phyloP scores from a whole-genome alignment of 2,797 vertebrate genomes.

The Protonibea diacanthus region DNA sequence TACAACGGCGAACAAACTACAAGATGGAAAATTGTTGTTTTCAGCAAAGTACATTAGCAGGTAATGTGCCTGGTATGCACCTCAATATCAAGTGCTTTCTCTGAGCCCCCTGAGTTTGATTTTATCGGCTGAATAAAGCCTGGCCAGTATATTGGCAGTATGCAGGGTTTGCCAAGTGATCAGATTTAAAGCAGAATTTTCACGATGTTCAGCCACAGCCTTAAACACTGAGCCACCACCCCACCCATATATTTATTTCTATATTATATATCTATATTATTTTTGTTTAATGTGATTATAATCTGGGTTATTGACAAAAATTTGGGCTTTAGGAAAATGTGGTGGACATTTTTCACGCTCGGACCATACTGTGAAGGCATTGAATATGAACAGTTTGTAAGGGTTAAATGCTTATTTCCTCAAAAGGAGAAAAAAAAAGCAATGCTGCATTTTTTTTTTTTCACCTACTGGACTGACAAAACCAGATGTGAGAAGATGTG shows the following conservation, averaged over 20 bases:
- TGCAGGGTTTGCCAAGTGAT: neutral
- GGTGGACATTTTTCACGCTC: neutral
- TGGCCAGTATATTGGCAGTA: neutral
- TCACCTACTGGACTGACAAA: neutral
- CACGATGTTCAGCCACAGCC: neutral
- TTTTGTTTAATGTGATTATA: neutral
- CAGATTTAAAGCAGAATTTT: neutral
- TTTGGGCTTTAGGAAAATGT: neutral
- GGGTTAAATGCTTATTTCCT: too few relatives aligned
- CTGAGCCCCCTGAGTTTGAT: neutral
- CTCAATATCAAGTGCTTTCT: neutral
- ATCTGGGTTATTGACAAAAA: neutral
- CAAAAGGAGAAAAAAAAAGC: neutral
- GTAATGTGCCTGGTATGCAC: slow-evolving; percentile 15
- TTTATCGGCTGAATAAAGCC: slow-evolving; percentile 30
- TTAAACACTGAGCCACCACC: neutral
- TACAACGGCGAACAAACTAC: slow-evolving; percentile 54
- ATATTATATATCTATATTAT: too few relatives aligned
- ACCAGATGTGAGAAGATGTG: neutral
- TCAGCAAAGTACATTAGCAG: slow-evolving; percentile 48
- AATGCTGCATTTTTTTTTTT: neutral
- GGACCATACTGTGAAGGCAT: too few relatives aligned
- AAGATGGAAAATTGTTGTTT: slow-evolving; percentile 54
- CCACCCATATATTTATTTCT: neutral
- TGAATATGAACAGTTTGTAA: too few relatives aligned